Conservation (phyloP, 2,888 invertebrate genomes). For the Troides oblongomaculatus region DNA sequence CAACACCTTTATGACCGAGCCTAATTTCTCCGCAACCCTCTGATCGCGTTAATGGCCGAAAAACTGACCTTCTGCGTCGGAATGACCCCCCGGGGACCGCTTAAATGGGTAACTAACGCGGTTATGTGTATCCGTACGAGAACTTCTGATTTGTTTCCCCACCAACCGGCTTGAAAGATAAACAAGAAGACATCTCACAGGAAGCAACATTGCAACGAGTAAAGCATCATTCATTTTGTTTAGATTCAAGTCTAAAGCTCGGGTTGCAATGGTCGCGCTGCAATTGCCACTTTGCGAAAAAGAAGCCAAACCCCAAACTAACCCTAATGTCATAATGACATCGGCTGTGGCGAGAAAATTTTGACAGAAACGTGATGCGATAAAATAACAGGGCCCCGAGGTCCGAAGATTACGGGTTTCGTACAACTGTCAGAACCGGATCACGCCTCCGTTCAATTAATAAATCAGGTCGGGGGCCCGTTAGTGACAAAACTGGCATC, state of each 20-base stretch:
- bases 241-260: background rate
- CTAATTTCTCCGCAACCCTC: constrained; percentile 67
- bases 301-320: background rate
- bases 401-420: constrained; percentile 56
- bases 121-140: constrained; percentile 41
- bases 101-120: constrained; percentile 60
- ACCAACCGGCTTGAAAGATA: constrained; percentile 21
- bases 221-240: background rate
- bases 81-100: constrained; percentile 65
- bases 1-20: constrained; percentile 65
- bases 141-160: constrained; percentile 49
- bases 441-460: constrained; percentile 67
- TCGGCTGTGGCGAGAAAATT: constrained; percentile 22
- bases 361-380: constrained; percentile 35
- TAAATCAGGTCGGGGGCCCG: constrained; percentile 66
- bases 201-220: background rate
- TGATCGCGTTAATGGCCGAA: constrained; percentile 74
- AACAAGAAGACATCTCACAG: background rate
- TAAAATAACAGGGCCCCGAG: constrained; percentile 40
- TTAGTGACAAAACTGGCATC: constrained; percentile 77
- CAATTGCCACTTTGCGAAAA: background rate
- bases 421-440: constrained; percentile 63
- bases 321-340: constrained; percentile 25
- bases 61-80: constrained; percentile 72
- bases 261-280: background rate